Evolutionary conservation across 1,140 invertebrate genomes (phyloP).

Genomic region (Drosophila mojavensis): DNA sequence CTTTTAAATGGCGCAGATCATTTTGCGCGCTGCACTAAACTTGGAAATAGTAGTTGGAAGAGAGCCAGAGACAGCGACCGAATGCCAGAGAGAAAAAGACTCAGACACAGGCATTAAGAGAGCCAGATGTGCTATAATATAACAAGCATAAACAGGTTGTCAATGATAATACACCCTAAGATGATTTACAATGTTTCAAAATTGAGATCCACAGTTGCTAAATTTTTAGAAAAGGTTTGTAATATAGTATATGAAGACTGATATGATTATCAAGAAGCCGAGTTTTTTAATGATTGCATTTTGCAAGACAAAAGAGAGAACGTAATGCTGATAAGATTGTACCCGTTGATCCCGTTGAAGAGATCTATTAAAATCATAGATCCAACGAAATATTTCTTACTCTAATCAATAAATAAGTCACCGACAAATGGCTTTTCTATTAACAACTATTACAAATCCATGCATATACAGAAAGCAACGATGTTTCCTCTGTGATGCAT

Average conservation of each 20-base stretch:
- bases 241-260: not conserved
- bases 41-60: slow-evolving; percentile 9
- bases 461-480: too few relatives aligned
- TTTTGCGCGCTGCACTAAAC: slow-evolving; percentile 66
- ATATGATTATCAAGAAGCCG: too few relatives aligned
- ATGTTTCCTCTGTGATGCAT: not conserved
- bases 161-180: not conserved
- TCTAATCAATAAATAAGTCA: too few relatives aligned
- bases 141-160: not conserved
- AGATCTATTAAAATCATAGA: not conserved
- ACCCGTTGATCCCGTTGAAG: not conserved
- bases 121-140: not conserved
- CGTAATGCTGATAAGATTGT: not conserved
- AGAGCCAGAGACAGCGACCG: not conserved
- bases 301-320: not conserved
- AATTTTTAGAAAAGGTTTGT: not conserved
- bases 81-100: slow-evolving; percentile 3
- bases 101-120: not conserved
- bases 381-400: too few relatives aligned
- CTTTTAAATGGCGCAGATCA: slow-evolving; percentile 51
- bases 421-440: too few relatives aligned
- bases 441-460: too few relatives aligned
- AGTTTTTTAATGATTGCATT: too few relatives aligned
- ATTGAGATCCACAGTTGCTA: not conserved
- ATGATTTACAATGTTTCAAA: not conserved